phyloP scores from a whole-genome alignment of 2,113 vertebrate genomes.

The Stegastes partitus region DNA sequence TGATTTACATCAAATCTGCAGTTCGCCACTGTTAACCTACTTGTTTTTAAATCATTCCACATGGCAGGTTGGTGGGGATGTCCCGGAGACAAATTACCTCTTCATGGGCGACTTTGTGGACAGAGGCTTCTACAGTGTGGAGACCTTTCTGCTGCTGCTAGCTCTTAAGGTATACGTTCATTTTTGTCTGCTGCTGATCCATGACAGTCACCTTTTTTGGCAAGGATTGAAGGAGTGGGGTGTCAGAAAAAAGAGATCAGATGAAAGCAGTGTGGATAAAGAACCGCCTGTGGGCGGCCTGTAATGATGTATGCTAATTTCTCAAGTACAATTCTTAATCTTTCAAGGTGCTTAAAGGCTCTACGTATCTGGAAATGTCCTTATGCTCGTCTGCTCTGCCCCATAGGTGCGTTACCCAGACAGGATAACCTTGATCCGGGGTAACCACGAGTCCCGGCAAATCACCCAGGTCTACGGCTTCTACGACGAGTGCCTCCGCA shows the following conservation, averaged over 20 bases:
- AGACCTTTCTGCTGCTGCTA: conserved; percentile 93
- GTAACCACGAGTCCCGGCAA: conserved; percentile 95
- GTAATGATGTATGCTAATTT: too few relatives aligned
- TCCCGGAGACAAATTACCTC: conserved; percentile 96
- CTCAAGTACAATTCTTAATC: too few relatives aligned
- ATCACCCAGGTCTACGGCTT: conserved; percentile 97
- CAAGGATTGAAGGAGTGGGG: too few relatives aligned
- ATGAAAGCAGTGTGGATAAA: too few relatives aligned
- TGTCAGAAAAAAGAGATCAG: too few relatives aligned
- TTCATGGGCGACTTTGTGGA: conserved; percentile 98
- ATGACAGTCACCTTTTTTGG: background rate
- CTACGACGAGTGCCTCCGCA: conserved; percentile 95
- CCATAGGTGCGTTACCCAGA: conserved; percentile 94
- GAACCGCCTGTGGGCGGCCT: too few relatives aligned
- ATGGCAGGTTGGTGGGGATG: conserved; percentile 92
- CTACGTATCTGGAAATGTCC: background rate
- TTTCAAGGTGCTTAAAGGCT: too few relatives aligned
- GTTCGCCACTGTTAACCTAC: background rate
- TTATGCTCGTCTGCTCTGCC: background rate
- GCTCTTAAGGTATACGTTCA: conserved; percentile 89
- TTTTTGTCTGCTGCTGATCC: background rate
- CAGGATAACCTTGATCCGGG: conserved; percentile 94
- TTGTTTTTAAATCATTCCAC: background rate
- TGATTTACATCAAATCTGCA: background rate
- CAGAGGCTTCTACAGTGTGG: conserved; percentile 95